Evolutionary conservation across 2,888 invertebrate species (phyloP).

Genomic region (Brassicogethes aeneus): DNA sequence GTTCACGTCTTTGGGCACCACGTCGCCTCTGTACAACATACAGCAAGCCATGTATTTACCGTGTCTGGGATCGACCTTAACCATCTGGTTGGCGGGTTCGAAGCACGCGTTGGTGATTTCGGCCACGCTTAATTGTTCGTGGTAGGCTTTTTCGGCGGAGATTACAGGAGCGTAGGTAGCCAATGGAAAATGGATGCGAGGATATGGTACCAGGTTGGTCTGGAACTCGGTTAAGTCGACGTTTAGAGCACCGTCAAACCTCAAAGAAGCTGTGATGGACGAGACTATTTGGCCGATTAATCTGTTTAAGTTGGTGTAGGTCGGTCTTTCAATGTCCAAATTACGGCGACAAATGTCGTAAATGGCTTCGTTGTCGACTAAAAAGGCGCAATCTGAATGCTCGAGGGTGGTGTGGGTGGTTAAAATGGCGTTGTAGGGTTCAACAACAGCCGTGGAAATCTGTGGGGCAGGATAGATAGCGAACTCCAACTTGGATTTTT

Average conservation of each 20-base stretch:
- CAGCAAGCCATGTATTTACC: slow-evolving; percentile 95
- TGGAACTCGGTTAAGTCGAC: slow-evolving; percentile 91
- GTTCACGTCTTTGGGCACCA: slow-evolving; percentile 90
- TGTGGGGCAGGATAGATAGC: slow-evolving; percentile 93
- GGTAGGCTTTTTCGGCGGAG: slow-evolving; percentile 88
- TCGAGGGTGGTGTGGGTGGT: slow-evolving; percentile 92
- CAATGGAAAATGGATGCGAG: slow-evolving; percentile 89
- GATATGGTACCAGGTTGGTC: slow-evolving; percentile 88
- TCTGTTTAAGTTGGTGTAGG: slow-evolving; percentile 92
- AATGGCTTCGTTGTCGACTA: slow-evolving; percentile 85
- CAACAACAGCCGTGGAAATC: slow-evolving; percentile 81
- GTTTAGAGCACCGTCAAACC: slow-evolving; percentile 87
- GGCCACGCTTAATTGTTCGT: slow-evolving; percentile 79
- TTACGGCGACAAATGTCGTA: slow-evolving; percentile 89
- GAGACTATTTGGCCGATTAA: slow-evolving; percentile 91
- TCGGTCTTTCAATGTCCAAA: slow-evolving; percentile 87
- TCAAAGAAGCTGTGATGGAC: slow-evolving; percentile 83
- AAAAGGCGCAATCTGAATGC: slow-evolving; percentile 92
- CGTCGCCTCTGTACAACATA: slow-evolving; percentile 68
- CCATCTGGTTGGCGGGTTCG: slow-evolving; percentile 93
- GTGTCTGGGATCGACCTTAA: slow-evolving; percentile 83
- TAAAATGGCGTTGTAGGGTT: slow-evolving; percentile 93
- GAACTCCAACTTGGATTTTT: slow-evolving; percentile 91
- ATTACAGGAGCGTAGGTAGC: slow-evolving; percentile 86
- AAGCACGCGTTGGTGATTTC: slow-evolving; percentile 93